Evolutionary conservation across 2,888 invertebrate species (phyloP).

Genomic region (Meloe dianella): DNA sequence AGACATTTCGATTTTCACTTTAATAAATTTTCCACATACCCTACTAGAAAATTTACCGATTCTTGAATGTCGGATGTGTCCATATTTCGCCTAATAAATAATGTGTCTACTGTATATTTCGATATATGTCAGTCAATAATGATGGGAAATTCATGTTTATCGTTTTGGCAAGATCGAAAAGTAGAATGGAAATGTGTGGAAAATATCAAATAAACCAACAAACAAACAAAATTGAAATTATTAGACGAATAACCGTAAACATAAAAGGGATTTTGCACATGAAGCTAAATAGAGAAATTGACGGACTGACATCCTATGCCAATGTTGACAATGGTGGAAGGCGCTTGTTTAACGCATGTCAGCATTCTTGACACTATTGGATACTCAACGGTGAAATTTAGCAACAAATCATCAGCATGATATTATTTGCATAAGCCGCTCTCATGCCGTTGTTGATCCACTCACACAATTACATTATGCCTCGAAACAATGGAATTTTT

Average conservation of each 20-base stretch:
- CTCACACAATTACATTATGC: too few relatives aligned
- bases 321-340: neutral
- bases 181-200: neutral
- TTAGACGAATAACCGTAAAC: neutral
- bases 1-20: neutral
- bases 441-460: neutral
- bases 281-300: neutral
- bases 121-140: neutral
- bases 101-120: neutral
- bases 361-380: neutral
- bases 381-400: neutral
- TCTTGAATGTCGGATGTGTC: too few relatives aligned
- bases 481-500: too few relatives aligned
- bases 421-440: neutral
- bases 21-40: neutral
- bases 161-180: neutral
- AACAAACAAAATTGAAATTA: neutral
- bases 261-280: neutral
- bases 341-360: conserved; percentile 1
- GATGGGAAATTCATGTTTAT: neutral
- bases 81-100: too few relatives aligned
- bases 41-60: neutral
- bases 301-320: neutral
- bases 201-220: neutral
- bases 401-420: neutral